A percentile compares a stretch with the other conserved stretches of the same genome.
phyloP scores from a whole-genome alignment of 2,888 invertebrate species.

The Chrysodeixis includens region DNA sequence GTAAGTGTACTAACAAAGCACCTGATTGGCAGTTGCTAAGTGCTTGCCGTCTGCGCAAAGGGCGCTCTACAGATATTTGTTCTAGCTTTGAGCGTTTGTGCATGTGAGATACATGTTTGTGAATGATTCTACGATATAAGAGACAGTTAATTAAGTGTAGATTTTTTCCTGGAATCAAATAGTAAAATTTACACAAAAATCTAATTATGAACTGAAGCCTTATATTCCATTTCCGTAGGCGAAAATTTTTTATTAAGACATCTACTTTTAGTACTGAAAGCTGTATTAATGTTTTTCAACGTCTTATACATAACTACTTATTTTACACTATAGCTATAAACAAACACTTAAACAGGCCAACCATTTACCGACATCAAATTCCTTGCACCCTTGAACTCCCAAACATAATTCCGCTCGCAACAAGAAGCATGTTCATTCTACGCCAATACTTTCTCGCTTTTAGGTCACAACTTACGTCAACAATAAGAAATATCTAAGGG shows the following conservation, averaged over 20 bases:
- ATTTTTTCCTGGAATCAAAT: no score
- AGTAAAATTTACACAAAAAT: no score
- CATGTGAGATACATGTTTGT: neutral
- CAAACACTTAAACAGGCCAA: neutral
- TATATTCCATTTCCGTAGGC: no score
- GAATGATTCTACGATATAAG: neutral
- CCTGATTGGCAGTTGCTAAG: neutral
- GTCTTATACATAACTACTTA: no score
- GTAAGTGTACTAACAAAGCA: neutral
- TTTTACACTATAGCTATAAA: no score
- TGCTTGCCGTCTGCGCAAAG: neutral
- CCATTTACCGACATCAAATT: neutral
- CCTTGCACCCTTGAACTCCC: neutral
- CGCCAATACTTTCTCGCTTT: slow-evolving; percentile 25
- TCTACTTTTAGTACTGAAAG: no score
- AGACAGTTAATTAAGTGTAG: neutral
- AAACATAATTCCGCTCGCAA: neutral
- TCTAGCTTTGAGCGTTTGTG: neutral
- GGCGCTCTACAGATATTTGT: neutral
- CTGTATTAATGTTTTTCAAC: no score
- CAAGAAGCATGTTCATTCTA: neutral
- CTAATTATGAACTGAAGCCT: no score
- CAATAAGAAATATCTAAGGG: slow-evolving; percentile 64
- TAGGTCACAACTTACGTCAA: slow-evolving; percentile 40
- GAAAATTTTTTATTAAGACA: no score